Base-by-base conservation (phyloP, 2,797 vertebrate species). In the Sebastes itinus region DNA sequence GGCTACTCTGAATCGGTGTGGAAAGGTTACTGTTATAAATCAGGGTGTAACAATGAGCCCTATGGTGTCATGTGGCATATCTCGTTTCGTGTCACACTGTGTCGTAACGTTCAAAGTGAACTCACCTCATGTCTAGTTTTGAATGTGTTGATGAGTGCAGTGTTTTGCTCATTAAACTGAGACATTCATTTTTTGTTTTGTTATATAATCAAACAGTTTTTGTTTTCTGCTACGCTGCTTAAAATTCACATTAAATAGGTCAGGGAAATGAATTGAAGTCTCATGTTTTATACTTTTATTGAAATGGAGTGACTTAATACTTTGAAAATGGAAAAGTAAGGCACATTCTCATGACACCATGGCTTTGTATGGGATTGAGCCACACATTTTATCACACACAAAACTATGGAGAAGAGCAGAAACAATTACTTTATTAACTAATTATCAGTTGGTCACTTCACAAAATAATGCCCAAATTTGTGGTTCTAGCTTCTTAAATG, bases 1-100 rank as follows among this genome's bases (percentile, higher is more conserved):
- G 35, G 7, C 16, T 33, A 70, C 33, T 83, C 16, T 82, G 52
- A 77, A 64, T 46, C 22, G 3, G 25, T 72, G 55, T 83, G 28
- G 66, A 55, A 71, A 76, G 60, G 54, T 60, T 49, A 5, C 12
- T 33, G 49, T 63, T 65, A 52, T 20, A 75, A 46, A 72, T 65
- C 35, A 1, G 42, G 35, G 23, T 52, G 52, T 65, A 54, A 80
- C 49, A 76, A 8, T 28, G 56, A 83, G 33, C n/a, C 3, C 2
- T 33, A 7, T 33, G 33, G 55, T 52, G 14, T 75, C 35, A 59
- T 23, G 32, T 67, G 2, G 79, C 25, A 35, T 49, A 28, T 80
- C 49, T 55, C 2, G 1, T 71, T 46, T 74, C 3, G 12, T 32
- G 23, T 68, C 28, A 42, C 28, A 59, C 20, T 3, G 10, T 64